phyloP scores from a whole-genome alignment of 2,797 vertebrate species.

The Acrossocheilus wenchowensis region DNA sequence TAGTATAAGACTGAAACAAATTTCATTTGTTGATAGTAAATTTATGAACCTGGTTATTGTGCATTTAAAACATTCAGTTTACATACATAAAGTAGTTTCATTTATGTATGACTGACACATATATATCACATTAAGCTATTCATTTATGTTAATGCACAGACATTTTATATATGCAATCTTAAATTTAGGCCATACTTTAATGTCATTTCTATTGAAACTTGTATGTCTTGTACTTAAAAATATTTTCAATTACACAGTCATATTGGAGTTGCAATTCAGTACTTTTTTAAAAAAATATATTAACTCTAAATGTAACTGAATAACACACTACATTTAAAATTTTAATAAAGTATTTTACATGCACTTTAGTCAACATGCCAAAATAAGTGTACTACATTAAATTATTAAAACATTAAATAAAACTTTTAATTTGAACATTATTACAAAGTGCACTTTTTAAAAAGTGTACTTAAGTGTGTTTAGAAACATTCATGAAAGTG shows the following conservation, averaged over 20 bases:
- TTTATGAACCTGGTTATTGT: neutral
- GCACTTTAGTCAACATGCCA: neutral
- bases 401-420: neutral
- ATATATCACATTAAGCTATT: too few relatives aligned
- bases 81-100: neutral
- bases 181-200: too few relatives aligned
- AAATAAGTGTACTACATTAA: too few relatives aligned
- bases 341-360: neutral
- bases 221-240: too few relatives aligned
- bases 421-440: neutral
- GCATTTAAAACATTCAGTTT: neutral
- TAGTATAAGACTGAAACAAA: too few relatives aligned
- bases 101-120: too few relatives aligned
- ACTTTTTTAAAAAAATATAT: neutral
- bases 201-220: too few relatives aligned
- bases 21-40: neutral
- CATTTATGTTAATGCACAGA: neutral
- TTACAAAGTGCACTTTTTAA: neutral
- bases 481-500: neutral
- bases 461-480: neutral
- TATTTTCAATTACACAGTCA: too few relatives aligned
- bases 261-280: too few relatives aligned
- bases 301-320: neutral
- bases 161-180: neutral
- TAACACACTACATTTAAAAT: neutral